These are phyloP conservation scores for Riparia riparia DNA, from an alignment of 2,113 vertebrate species.

Conservation along the genomic window DNA sequence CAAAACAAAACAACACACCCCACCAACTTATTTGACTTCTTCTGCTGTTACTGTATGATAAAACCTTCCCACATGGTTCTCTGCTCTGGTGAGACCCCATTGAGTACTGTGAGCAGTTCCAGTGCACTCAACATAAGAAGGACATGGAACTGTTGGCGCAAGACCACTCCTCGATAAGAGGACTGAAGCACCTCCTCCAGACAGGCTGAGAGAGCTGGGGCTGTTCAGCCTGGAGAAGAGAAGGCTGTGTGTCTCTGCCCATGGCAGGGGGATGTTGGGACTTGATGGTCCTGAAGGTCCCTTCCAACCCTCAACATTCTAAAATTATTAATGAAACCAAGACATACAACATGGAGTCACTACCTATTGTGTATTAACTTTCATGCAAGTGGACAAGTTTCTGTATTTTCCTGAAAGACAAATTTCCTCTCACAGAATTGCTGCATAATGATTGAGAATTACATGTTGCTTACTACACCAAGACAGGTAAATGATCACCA, in stretches of 20 bases:
- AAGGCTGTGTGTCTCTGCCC: not conserved
- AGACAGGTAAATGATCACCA: not conserved
- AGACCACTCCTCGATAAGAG: not conserved
- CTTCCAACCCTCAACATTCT: not conserved
- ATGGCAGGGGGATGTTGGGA: not conserved
- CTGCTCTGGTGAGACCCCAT: not conserved
- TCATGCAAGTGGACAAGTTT: not conserved
- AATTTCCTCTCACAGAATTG: not conserved
- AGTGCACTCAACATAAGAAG: not conserved
- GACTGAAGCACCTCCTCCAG: not conserved
- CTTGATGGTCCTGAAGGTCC: not conserved
- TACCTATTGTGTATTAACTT: not conserved
- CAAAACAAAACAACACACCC: not conserved
- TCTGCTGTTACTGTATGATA: not conserved
- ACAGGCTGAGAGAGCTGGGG: not conserved
- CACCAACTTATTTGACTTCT: not conserved
- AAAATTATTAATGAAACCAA: not conserved
- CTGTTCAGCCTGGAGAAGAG: not conserved
- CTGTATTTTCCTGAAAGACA: not conserved
- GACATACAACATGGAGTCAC: not conserved
- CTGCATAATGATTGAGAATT: not conserved
- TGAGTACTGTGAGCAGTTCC: not conserved
- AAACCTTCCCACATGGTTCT: not conserved
- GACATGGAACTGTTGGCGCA: not conserved
- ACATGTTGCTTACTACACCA: not conserved